Evolutionary conservation across 2,797 vertebrate genomes (phyloP).

Genomic region (Enteromius trimaculatus): DNA sequence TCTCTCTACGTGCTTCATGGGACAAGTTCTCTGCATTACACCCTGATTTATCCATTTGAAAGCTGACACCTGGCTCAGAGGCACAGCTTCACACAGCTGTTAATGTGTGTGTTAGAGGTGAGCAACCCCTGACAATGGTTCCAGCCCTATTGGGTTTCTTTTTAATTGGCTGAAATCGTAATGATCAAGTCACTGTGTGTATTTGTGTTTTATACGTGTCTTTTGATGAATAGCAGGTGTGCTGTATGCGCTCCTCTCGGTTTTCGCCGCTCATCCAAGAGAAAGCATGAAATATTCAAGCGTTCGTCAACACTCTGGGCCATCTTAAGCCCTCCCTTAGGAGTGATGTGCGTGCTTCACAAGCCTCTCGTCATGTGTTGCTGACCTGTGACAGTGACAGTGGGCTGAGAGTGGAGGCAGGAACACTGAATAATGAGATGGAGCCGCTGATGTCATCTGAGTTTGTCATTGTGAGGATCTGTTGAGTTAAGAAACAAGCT

Average conservation of each 20-base stretch:
- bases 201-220: conserved; percentile 9
- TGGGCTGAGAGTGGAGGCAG: conserved; percentile 13
- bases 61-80: conserved; percentile 44
- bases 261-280: conserved; percentile 33
- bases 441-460: conserved; percentile 42
- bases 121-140: conserved; percentile 31
- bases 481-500: conserved; percentile 26
- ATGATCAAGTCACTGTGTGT: conserved; percentile 12
- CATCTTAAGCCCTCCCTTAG: conserved; percentile 43
- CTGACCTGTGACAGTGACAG: conserved; percentile 47
- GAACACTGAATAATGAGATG: conserved; percentile 43
- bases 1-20: conserved; percentile 17
- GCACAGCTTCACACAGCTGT: conserved; percentile 42
- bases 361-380: conserved; percentile 36
- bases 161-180: conserved; percentile 53
- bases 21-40: conserved; percentile 43
- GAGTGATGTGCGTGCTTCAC: conserved; percentile 45
- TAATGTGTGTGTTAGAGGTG: conserved; percentile 39
- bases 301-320: conserved; percentile 44
- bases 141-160: conserved; percentile 40
- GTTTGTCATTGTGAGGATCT: conserved; percentile 25
- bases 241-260: conserved; percentile 17
- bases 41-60: conserved; percentile 43
- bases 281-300: conserved; percentile 54
- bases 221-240: conserved; percentile 22